phyloP scores from a whole-genome alignment of 2,113 vertebrate genomes.

The Xyrauchen texanus region DNA sequence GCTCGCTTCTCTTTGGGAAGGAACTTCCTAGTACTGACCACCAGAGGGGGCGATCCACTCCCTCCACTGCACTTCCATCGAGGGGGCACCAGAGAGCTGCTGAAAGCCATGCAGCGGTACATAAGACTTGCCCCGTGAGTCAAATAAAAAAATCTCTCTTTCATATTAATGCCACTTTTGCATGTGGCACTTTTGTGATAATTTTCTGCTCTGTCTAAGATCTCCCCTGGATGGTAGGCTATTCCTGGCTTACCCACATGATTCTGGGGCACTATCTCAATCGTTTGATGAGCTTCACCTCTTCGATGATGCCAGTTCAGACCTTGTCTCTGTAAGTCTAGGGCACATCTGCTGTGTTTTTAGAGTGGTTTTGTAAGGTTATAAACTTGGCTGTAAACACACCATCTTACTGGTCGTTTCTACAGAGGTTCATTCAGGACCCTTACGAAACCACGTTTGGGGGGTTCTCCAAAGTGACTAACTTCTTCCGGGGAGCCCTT shows the following conservation, averaged over 20 bases:
- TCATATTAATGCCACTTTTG: not conserved
- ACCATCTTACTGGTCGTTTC: not conserved
- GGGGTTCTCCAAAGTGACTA: slow-evolving; percentile 91
- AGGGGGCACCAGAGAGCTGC: slow-evolving; percentile 84
- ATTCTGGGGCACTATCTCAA: slow-evolving; percentile 81
- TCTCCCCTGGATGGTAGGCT: slow-evolving; percentile 86
- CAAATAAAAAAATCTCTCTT: not conserved
- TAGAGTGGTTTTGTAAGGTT: not conserved
- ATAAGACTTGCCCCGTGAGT: slow-evolving; percentile 80
- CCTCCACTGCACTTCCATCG: slow-evolving; percentile 88
- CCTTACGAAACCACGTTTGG: slow-evolving; percentile 90
- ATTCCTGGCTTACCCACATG: slow-evolving; percentile 83
- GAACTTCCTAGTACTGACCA: slow-evolving; percentile 88
- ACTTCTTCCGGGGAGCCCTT: slow-evolving; percentile 87
- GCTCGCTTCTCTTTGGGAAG: slow-evolving; percentile 86
- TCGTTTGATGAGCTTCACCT: slow-evolving; percentile 87
- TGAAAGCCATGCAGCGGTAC: slow-evolving; percentile 82
- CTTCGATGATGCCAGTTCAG: slow-evolving; percentile 82
- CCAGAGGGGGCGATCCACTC: slow-evolving; percentile 82
- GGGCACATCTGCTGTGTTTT: not conserved
- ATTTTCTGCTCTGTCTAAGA: slow-evolving; percentile 63
- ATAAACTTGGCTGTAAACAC: not conserved
- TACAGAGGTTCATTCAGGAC: slow-evolving; percentile 87
- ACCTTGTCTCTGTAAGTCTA: slow-evolving; percentile 82
- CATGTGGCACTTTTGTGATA: not conserved